Percentiles rank a stretch among this genome's conserved stretches.
phyloP scores from a whole-genome alignment of 2,888 invertebrate genomes.

The Schizaphis graminum region DNA sequence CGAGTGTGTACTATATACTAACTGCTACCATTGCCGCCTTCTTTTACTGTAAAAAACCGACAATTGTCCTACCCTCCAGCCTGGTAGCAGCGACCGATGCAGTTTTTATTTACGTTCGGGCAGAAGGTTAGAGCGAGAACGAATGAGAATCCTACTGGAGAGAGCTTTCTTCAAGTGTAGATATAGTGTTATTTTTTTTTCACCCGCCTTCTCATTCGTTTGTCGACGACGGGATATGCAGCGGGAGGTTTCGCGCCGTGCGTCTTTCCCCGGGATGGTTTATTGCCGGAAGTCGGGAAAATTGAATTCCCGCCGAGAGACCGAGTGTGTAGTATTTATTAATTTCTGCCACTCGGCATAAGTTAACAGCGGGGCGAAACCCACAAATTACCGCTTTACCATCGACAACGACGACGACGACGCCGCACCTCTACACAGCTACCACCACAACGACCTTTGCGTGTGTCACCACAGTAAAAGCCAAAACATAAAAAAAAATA shows the following conservation, averaged over 20 bases:
- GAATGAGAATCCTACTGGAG: neutral
- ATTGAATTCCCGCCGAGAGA: slow-evolving; percentile 63
- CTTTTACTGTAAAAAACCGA: slow-evolving; percentile 62
- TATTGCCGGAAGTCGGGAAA: slow-evolving; percentile 62
- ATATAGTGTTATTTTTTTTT: slow-evolving; percentile 40
- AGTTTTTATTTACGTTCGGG: slow-evolving; percentile 56
- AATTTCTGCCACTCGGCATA: slow-evolving; percentile 59
- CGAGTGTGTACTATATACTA: slow-evolving; percentile 13
- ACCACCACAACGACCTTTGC: slow-evolving; percentile 5
- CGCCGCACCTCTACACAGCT: neutral
- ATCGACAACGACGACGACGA: neutral
- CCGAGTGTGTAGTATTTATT: slow-evolving; percentile 58
- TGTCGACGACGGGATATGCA: neutral
- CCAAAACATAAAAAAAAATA: slow-evolving; percentile 3
- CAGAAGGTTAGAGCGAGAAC: neutral
- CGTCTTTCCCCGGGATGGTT: slow-evolving; percentile 45
- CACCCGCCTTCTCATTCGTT: neutral
- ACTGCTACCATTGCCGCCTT: slow-evolving; percentile 16
- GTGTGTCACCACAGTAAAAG: slow-evolving; percentile 4
- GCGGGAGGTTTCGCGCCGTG: neutral
- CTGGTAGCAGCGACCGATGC: slow-evolving; percentile 18
- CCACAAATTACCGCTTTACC: slow-evolving; percentile 60
- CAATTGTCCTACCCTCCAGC: slow-evolving; percentile 49
- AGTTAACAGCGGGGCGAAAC: slow-evolving; percentile 56
- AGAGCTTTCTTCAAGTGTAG: slow-evolving; percentile 47